Percentiles rank a stretch among this genome's conserved stretches.
These are phyloP conservation scores for Luidia sarsii DNA, from an alignment of 53 echinoderm and acorn worm species.

Conservation along the genomic window DNA sequence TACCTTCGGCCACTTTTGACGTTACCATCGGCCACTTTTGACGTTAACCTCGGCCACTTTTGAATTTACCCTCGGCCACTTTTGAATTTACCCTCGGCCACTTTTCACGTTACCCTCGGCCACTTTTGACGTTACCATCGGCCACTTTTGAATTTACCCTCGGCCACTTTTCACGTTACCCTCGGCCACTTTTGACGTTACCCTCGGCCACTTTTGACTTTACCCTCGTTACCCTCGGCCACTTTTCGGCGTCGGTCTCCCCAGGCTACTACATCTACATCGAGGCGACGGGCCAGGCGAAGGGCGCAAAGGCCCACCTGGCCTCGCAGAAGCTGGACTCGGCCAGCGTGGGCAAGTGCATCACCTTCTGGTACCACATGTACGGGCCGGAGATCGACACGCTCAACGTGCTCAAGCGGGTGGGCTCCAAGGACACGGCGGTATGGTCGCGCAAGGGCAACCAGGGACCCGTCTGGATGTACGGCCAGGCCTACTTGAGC, in stretches of 20 bases:
- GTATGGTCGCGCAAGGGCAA: conserved; percentile 66
- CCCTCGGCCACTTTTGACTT: no score
- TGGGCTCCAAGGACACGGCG: conserved; percentile 1
- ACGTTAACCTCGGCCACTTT: no score
- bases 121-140: no score
- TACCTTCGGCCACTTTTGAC: no score
- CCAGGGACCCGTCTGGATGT: conserved; percentile 62
- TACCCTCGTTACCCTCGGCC: background rate
- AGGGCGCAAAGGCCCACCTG: conserved; percentile 55
- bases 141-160: no score
- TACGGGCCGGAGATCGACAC: conserved; percentile 66
- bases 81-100: no score
- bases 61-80: no score
- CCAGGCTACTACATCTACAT: conserved; percentile 78
- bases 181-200: no score
- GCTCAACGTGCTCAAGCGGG: conserved; percentile 54
- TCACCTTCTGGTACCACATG: conserved; percentile 82
- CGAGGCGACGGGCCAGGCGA: conserved; percentile 45
- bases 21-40: no score
- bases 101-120: no score
- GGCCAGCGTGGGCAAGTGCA: conserved; percentile 46
- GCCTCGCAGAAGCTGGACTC: conserved; percentile 53
- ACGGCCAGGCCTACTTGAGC: conserved; percentile 57
- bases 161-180: no score
- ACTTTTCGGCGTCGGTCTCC: background rate